Conservation (phyloP, 2,888 invertebrate genomes). For the Yponomeuta cagnagella region DNA sequence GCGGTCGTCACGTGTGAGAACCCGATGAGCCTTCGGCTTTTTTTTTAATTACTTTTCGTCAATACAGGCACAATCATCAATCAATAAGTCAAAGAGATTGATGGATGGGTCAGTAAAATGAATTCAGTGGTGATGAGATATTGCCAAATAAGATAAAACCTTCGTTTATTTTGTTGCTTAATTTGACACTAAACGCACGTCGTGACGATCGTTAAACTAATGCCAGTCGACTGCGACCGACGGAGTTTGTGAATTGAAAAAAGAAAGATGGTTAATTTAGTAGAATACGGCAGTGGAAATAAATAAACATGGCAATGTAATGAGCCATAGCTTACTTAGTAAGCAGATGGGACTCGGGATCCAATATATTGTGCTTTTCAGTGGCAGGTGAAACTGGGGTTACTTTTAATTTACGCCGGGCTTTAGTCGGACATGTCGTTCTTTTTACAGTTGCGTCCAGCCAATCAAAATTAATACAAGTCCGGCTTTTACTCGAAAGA, state of each 20-base stretch:
- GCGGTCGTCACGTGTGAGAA: slow-evolving; percentile 35
- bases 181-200: slow-evolving; percentile 66
- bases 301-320: not conserved
- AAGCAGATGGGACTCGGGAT: no score
- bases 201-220: slow-evolving; percentile 20
- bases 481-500: no score
- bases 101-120: slow-evolving; percentile 61
- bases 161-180: slow-evolving; percentile 42
- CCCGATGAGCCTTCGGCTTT: slow-evolving; percentile 39
- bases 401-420: no score
- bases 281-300: slow-evolving; percentile 14
- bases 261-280: slow-evolving; percentile 16
- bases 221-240: slow-evolving; percentile 3
- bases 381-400: no score
- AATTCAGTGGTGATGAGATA: slow-evolving; percentile 62
- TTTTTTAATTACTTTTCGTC: slow-evolving; percentile 69
- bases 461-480: no score
- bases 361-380: no score
- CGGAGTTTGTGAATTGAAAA: slow-evolving; percentile 21
- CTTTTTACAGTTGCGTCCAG: no score
- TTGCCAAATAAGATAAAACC: slow-evolving; percentile 31
- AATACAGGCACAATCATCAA: slow-evolving; percentile 59
- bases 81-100: slow-evolving; percentile 68
- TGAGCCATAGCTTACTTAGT: no score
- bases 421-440: no score